phyloP scores from a whole-genome alignment of 1,140 invertebrate genomes.

The Sycophila sp. region DNA sequence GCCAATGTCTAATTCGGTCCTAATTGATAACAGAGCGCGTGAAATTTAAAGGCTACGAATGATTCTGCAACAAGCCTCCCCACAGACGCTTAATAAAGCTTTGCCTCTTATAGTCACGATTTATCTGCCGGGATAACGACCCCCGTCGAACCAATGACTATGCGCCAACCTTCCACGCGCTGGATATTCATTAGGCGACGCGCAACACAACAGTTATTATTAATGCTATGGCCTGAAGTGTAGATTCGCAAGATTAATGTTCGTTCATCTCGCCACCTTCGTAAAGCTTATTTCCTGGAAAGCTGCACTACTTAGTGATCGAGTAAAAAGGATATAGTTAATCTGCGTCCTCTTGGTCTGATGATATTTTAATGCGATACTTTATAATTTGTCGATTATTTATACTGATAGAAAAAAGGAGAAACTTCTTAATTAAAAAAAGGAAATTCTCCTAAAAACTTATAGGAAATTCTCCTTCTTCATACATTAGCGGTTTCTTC shows the following conservation, averaged over 20 bases:
- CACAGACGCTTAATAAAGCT: not conserved
- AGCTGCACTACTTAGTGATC: too few species aligned
- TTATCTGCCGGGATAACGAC: too few species aligned
- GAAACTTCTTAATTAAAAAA: too few species aligned
- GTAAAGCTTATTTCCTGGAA: slow-evolving; percentile 7
- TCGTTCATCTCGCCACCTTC: not conserved
- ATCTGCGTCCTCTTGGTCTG: too few species aligned
- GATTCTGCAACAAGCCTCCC: not conserved
- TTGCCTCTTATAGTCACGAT: not conserved
- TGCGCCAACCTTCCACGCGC: not conserved
- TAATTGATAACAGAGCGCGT: too few species aligned
- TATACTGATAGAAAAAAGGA: not conserved
- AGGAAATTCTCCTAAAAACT: too few species aligned
- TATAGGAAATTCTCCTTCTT: too few species aligned
- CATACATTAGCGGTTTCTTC: too few species aligned
- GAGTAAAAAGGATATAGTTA: too few species aligned
- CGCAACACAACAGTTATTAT: slow-evolving; percentile 1
- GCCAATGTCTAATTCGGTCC: too few species aligned
- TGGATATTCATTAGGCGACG: not conserved
- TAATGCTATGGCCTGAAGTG: not conserved
- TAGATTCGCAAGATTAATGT: not conserved
- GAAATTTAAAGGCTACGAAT: too few species aligned
- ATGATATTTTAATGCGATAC: not conserved
- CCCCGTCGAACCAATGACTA: not conserved
- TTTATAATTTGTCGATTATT: not conserved